Percentiles rank a stretch among this genome's conserved stretches.
Conservation (phyloP, 2,113 vertebrate genomes). For the Myrmecophaga tridactyla region DNA sequence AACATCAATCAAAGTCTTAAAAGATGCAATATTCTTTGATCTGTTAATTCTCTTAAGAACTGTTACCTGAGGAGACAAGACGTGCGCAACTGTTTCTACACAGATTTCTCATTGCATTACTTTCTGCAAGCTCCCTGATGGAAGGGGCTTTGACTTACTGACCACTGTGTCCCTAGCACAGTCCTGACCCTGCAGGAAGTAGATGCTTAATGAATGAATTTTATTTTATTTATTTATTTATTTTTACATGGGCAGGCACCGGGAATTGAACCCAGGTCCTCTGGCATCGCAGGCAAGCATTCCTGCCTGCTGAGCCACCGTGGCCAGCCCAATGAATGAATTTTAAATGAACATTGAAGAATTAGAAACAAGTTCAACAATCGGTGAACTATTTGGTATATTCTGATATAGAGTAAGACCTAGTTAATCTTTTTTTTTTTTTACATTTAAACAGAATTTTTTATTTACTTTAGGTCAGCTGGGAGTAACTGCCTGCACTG, state of each 20-base stretch:
- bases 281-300: too few relatives aligned
- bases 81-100: neutral
- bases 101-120: neutral
- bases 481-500: too few relatives aligned
- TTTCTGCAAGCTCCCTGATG: neutral
- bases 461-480: too few relatives aligned
- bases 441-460: too few relatives aligned
- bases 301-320: too few relatives aligned
- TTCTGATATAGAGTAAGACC: slow-evolving; percentile 19
- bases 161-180: neutral
- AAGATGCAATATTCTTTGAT: neutral
- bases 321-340: neutral
- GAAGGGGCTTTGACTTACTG: too few relatives aligned
- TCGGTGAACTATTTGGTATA: neutral
- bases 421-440: too few relatives aligned
- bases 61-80: neutral
- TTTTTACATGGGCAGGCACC: too few relatives aligned
- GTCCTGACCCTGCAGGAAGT: neutral
- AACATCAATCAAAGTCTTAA: neutral
- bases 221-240: too few relatives aligned
- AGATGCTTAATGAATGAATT: neutral
- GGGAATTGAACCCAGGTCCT: too few relatives aligned
- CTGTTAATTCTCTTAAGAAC: neutral
- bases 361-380: neutral
- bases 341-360: neutral